Conservation (phyloP, 2,797 vertebrate genomes). For the Harpagifer antarcticus region DNA sequence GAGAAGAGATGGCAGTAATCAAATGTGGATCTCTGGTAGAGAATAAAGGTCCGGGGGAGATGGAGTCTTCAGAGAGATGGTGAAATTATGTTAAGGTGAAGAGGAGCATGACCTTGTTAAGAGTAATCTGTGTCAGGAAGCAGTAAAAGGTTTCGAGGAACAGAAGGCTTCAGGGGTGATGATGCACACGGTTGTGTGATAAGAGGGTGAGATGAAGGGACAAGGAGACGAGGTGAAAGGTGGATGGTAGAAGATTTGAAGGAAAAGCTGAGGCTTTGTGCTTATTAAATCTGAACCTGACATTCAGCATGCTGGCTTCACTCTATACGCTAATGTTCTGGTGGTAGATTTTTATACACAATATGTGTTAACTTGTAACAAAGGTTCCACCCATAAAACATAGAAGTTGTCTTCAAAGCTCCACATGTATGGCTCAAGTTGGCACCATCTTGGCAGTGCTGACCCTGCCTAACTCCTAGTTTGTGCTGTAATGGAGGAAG, state of each 20-base stretch:
- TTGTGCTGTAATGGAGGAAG: too few species aligned
- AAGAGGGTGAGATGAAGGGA: constrained; percentile 1
- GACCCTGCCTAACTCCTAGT: too few species aligned
- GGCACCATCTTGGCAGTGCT: too few species aligned
- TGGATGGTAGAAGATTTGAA: neutral
- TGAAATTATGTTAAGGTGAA: constrained; percentile 61
- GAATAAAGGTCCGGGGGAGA: constrained; percentile 40
- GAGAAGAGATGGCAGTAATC: constrained; percentile 52
- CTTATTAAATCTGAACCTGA: neutral
- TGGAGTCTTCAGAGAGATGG: constrained; percentile 7
- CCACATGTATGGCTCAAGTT: too few species aligned
- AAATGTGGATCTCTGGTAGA: constrained; percentile 33
- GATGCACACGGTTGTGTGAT: neutral
- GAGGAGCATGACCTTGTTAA: constrained; percentile 50
- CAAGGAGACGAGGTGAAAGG: constrained; percentile 3
- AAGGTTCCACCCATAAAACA: too few species aligned
- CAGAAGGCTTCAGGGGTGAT: constrained; percentile 11
- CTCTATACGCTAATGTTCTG: neutral
- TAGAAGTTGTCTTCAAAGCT: too few species aligned
- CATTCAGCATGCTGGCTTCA: neutral
- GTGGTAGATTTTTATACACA: neutral
- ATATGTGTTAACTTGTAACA: too few species aligned
- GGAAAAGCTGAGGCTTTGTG: neutral
- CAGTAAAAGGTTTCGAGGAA: constrained; percentile 5
- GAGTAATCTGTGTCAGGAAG: constrained; percentile 37